Conservation (phyloP, 2,888 invertebrate genomes). For the Therioaphis trifolii region DNA sequence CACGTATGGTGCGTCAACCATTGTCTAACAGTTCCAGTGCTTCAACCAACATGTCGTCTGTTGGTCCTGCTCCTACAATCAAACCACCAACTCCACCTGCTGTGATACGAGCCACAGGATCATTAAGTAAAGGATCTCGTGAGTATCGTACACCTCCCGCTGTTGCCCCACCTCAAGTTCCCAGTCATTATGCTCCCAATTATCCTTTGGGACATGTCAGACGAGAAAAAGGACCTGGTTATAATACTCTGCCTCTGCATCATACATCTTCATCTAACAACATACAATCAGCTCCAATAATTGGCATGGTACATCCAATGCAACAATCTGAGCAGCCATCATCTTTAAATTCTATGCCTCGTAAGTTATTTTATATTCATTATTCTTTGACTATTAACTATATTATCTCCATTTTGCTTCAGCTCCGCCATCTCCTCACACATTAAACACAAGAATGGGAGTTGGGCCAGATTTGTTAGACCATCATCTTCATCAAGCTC, state of each 20-base stretch:
- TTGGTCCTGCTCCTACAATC: slow-evolving; percentile 86
- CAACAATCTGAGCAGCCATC: slow-evolving; percentile 71
- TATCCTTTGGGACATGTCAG: slow-evolving; percentile 87
- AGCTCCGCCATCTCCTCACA: slow-evolving; percentile 87
- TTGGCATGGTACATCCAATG: slow-evolving; percentile 90
- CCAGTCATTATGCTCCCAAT: slow-evolving; percentile 96
- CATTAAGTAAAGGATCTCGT: slow-evolving; percentile 73
- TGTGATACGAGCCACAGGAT: slow-evolving; percentile 74
- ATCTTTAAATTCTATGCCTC: slow-evolving; percentile 82
- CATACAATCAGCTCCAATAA: slow-evolving; percentile 69
- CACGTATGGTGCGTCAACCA: slow-evolving; percentile 80
- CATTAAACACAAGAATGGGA: slow-evolving; percentile 64
- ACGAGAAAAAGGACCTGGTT: slow-evolving; percentile 81
- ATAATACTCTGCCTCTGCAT: slow-evolving; percentile 84
- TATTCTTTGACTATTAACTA: neutral
- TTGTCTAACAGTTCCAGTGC: slow-evolving; percentile 77
- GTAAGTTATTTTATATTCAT: slow-evolving; percentile 72
- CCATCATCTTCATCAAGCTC: slow-evolving; percentile 53
- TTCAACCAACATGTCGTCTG: slow-evolving; percentile 67
- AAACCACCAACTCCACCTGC: slow-evolving; percentile 96
- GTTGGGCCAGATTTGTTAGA: slow-evolving; percentile 58
- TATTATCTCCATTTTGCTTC: slow-evolving; percentile 65
- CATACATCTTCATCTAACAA: slow-evolving; percentile 65
- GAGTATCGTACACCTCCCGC: slow-evolving; percentile 96
- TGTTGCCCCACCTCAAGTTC: slow-evolving; percentile 92